A percentile compares a stretch with the other conserved stretches of the same genome.
phyloP scores from a whole-genome alignment of 2,113 vertebrate species.

The Pelecanus crispus region DNA sequence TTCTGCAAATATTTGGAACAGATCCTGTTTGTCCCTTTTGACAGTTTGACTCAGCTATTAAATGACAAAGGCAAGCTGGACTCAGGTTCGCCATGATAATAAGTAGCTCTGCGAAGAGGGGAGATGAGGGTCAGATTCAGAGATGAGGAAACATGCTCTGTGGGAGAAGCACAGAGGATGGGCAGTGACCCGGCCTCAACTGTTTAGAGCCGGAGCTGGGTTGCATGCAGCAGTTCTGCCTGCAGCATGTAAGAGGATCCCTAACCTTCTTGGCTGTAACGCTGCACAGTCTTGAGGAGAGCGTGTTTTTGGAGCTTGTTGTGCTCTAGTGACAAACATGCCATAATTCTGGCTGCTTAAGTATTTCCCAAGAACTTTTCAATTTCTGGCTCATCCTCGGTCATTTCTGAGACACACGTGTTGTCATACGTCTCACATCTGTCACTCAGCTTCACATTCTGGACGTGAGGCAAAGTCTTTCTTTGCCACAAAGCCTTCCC shows the following conservation, averaged over 20 bases:
- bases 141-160: not conserved
- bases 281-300: not conserved
- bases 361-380: not conserved
- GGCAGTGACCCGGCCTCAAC: not conserved
- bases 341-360: not conserved
- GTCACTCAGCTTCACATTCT: not conserved
- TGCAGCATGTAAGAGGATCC: not conserved
- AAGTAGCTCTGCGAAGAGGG: not conserved
- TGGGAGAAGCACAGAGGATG: not conserved
- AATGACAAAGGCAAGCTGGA: not conserved
- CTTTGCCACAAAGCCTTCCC: not conserved
- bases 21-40: not conserved
- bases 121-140: not conserved
- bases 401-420: not conserved
- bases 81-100: not conserved
- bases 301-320: not conserved
- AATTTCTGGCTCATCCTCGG: not conserved
- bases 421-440: not conserved
- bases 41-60: not conserved
- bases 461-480: not conserved
- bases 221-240: not conserved
- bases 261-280: not conserved
- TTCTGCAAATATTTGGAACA: constrained; percentile 8
- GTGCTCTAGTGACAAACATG: not conserved
- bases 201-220: not conserved